A percentile compares a stretch with the other conserved stretches of the same genome.
Evolutionary conservation across 2,797 vertebrate species (phyloP).

Genomic region (Centroberyx gerrardi): DNA sequence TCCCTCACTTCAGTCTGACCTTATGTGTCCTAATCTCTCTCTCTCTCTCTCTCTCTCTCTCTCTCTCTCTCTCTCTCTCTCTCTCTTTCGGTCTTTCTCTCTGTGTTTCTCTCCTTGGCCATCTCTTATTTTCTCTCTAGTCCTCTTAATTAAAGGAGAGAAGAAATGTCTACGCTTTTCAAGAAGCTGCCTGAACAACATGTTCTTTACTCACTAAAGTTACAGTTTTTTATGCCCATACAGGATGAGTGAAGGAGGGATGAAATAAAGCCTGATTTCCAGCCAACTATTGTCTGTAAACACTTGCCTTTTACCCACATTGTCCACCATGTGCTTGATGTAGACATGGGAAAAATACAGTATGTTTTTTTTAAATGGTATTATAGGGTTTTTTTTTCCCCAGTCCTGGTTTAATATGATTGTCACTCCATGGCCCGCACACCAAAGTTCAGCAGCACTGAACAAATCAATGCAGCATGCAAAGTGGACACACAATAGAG

Average conservation of each 20-base stretch:
- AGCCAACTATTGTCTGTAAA: neutral
- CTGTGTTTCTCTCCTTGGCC: neutral
- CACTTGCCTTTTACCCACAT: neutral
- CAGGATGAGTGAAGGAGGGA: neutral
- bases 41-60: neutral
- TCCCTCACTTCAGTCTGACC: conserved; percentile 34
- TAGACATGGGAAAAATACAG: neutral
- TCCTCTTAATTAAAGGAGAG: neutral
- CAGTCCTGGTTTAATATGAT: neutral
- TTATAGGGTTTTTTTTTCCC: neutral
- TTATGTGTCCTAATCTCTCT: conserved; percentile 8
- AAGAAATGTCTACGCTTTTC: neutral
- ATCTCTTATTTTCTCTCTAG: neutral
- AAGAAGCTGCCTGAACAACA: neutral
- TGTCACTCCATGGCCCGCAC: neutral
- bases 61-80: neutral
- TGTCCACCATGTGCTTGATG: neutral
- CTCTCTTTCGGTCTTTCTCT: neutral
- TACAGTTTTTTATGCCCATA: neutral
- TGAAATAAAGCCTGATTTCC: neutral
- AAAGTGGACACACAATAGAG: conserved; percentile 65
- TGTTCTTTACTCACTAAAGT: neutral
- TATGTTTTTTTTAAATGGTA: neutral
- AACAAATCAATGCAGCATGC: conserved; percentile 57
- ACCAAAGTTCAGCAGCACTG: conserved; percentile 42